Base-by-base conservation (phyloP, 2,113 vertebrate species). In the Xenus cinereus region DNA sequence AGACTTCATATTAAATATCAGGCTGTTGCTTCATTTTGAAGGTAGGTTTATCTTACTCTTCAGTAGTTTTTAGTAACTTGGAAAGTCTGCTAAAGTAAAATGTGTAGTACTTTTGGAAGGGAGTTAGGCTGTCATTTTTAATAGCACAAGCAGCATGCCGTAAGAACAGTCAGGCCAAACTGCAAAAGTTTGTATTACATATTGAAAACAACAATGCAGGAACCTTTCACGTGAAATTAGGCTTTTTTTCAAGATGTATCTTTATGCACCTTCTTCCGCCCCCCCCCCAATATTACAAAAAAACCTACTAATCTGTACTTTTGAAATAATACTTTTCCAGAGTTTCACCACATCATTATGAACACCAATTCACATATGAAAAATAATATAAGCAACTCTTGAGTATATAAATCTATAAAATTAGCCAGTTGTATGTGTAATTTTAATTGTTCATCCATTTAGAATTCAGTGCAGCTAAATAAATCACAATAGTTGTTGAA, bases 11-110 rank as follows among this genome's bases (percentile, higher is more conserved):
- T 90, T 96, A 96, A 94, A 71, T 54, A 88, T 86, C 88, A 96
- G 87, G 90, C 95, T 95, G 81, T 75, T 86, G 95, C 91, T 84
- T 92, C 93, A 83, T 89, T 97, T 80, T 94, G 81, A 88, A 95
- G 79, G 68, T 59, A 97, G 78, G 62, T 93, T 97, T 97, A 92
- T 91, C 97, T 94, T 75, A 84, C 90, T 92, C 88, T 91, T 95
- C 91, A 93, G 43, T 95, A 96, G 66, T 94, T 97, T 84, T 96
- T 92, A 97, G 81, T 91, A 97, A 89, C 59, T 90, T 93, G 57
- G 93, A 95, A 97, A 92, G 7, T 6, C 93, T 91, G 89, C 83
- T 68, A 4, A 95, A 95, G 74, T 94, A 91, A 97, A 97, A 95
- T 37, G 68, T 83, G 62, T 45, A 93, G 90, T 62, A 94, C 84